A percentile compares a stretch with the other conserved stretches of the same genome.
phyloP scores from a whole-genome alignment of 2,797 vertebrate genomes.

The Ctenochaetus hawaiiensis region DNA sequence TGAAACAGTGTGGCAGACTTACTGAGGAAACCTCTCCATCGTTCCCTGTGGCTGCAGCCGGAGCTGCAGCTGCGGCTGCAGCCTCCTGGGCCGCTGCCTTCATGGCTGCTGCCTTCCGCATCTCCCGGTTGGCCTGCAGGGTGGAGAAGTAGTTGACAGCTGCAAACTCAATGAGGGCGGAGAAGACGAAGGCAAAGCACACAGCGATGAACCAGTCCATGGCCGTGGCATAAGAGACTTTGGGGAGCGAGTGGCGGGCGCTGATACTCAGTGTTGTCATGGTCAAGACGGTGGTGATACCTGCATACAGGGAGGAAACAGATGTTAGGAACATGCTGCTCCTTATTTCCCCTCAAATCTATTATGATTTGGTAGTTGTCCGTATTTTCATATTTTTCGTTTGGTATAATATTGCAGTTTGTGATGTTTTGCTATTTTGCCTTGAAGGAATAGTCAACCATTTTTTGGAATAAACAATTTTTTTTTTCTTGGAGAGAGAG shows the following conservation, averaged over 20 bases:
- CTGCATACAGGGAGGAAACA: constrained; percentile 72
- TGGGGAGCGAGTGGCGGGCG: constrained; percentile 94
- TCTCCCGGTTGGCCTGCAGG: constrained; percentile 90
- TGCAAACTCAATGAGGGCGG: constrained; percentile 96
- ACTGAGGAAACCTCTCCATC: constrained; percentile 90
- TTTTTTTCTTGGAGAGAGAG: neutral
- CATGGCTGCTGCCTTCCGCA: constrained; percentile 85
- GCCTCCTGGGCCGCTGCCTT: constrained; percentile 86
- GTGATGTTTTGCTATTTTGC: neutral
- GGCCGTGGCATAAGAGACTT: constrained; percentile 95
- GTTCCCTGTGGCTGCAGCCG: constrained; percentile 78
- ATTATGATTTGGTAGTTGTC: neutral
- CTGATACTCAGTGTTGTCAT: constrained; percentile 98
- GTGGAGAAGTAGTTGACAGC: constrained; percentile 99
- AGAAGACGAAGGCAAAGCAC: constrained; percentile 97
- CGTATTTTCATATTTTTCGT: no score
- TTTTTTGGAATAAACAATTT: neutral
- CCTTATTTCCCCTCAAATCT: neutral
- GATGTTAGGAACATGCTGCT: neutral
- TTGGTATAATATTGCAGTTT: no score
- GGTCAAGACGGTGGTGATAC: constrained; percentile 95
- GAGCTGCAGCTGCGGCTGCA: constrained; percentile 66
- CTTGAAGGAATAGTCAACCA: neutral
- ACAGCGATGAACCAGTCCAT: constrained; percentile 99
- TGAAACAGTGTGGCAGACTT: constrained; percentile 68